Evolutionary conservation across 92 coral and sea anemone genomes (phyloP).

Genomic region (Heliopora coerulea): DNA sequence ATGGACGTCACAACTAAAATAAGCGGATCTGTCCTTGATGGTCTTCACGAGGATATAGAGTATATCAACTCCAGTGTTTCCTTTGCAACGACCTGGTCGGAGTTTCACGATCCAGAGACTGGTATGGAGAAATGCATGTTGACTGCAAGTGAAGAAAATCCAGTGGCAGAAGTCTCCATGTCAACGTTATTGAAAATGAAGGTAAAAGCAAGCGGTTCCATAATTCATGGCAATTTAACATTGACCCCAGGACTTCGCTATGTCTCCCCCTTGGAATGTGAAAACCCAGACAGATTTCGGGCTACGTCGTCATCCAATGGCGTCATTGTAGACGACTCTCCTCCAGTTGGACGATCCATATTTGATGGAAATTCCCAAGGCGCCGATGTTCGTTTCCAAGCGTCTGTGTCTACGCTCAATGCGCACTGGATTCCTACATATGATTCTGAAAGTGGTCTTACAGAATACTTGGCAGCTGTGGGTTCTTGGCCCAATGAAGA

Average conservation of each 20-base stretch:
- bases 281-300: conserved; percentile 75
- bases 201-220: conserved; percentile 55
- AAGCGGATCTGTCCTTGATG: conserved; percentile 77
- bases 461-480: conserved; percentile 80
- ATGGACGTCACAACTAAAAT: conserved; percentile 81
- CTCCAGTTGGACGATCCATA: conserved; percentile 62
- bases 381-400: conserved; percentile 58
- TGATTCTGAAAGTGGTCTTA: conserved; percentile 82
- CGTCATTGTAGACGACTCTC: conserved; percentile 71
- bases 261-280: conserved; percentile 67
- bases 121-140: conserved; percentile 69
- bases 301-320: conserved; percentile 73
- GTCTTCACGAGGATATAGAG: conserved; percentile 60
- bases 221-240: conserved; percentile 56
- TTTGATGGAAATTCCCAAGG: conserved; percentile 57
- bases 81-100: conserved; percentile 67
- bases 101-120: conserved; percentile 68
- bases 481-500: conserved; percentile 78
- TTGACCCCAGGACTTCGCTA: conserved; percentile 77
- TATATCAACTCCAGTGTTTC: conserved; percentile 54
- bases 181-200: conserved; percentile 55
- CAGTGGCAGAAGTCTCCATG: background rate
- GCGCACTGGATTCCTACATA: conserved; percentile 65
- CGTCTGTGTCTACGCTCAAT: conserved; percentile 48
- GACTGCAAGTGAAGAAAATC: conserved; percentile 59